These are phyloP conservation scores for Octopus bimaculoides DNA, from an alignment of 1,140 invertebrate species.

Conservation along the genomic window DNA sequence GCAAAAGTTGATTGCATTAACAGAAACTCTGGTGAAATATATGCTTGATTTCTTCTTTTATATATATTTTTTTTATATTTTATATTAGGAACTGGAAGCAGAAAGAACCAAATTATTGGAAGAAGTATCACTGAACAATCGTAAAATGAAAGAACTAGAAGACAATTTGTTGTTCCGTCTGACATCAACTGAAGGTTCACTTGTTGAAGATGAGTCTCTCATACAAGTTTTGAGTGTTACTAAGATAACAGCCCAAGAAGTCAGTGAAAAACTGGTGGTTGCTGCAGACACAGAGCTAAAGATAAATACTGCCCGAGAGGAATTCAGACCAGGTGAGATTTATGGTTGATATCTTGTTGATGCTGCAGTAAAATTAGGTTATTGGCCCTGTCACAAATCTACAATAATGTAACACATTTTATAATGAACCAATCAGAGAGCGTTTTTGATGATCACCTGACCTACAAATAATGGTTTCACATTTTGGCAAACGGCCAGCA, in stretches of 20 bases:
- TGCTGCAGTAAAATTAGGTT: no score
- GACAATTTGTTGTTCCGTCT: constrained; percentile 84
- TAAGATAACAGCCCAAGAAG: constrained; percentile 90
- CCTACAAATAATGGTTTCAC: no score
- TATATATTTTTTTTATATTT: neutral
- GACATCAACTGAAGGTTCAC: constrained; percentile 86
- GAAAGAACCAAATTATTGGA: constrained; percentile 89
- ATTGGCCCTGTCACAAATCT: no score
- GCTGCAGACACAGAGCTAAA: constrained; percentile 91
- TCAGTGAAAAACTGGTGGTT: constrained; percentile 88
- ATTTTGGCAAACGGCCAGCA: no score
- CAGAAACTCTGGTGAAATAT: no score
- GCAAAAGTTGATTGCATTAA: no score
- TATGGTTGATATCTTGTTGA: no score
- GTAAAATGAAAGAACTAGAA: constrained; percentile 93
- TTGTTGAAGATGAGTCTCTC: constrained; percentile 93
- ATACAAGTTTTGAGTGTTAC: constrained; percentile 89
- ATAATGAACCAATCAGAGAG: no score
- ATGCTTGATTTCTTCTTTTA: no score
- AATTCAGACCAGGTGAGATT: constrained; percentile 75
- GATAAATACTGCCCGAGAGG: constrained; percentile 90
- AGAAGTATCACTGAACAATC: constrained; percentile 92
- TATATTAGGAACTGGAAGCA: constrained; percentile 77
- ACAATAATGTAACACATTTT: no score
- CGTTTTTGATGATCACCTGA: no score